Conservation (phyloP, 2,797 vertebrate genomes). For the Periparus ater region DNA sequence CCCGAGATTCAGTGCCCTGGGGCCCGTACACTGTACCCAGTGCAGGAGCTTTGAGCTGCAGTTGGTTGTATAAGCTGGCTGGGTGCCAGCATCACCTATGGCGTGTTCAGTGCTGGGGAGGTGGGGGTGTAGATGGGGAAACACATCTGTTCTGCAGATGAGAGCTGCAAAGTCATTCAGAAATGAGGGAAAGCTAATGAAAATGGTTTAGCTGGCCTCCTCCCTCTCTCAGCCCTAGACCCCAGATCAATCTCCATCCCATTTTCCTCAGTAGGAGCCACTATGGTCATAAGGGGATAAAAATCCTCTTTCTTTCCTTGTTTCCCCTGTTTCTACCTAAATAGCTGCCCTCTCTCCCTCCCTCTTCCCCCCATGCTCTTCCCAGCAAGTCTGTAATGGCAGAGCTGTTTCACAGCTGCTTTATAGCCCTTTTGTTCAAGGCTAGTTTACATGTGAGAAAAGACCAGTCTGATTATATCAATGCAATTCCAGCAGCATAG, state of each 20-base stretch:
- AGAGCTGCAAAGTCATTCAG: neutral
- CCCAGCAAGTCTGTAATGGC: neutral
- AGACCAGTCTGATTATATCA: neutral
- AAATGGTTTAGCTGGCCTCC: neutral
- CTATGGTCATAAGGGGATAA: neutral
- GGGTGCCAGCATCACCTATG: constrained; percentile 39
- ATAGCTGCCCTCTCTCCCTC: neutral
- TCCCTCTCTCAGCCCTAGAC: neutral
- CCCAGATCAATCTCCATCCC: neutral
- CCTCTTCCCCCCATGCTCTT: neutral
- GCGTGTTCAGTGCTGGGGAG: neutral
- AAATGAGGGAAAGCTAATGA: neutral
- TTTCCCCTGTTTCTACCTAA: neutral
- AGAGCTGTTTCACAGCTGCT: neutral
- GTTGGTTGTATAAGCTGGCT: constrained; percentile 31
- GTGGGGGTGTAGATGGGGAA: neutral
- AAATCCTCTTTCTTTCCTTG: neutral
- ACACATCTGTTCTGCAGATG: constrained; percentile 55
- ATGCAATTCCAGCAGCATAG: constrained; percentile 1
- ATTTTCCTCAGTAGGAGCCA: neutral
- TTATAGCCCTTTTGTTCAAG: neutral
- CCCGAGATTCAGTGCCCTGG: neutral
- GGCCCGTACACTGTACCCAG: neutral
- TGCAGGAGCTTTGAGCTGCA: neutral
- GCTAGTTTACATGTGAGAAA: neutral